Conservation (phyloP, 2,888 invertebrate species). For the Ametastegia equiseti region DNA sequence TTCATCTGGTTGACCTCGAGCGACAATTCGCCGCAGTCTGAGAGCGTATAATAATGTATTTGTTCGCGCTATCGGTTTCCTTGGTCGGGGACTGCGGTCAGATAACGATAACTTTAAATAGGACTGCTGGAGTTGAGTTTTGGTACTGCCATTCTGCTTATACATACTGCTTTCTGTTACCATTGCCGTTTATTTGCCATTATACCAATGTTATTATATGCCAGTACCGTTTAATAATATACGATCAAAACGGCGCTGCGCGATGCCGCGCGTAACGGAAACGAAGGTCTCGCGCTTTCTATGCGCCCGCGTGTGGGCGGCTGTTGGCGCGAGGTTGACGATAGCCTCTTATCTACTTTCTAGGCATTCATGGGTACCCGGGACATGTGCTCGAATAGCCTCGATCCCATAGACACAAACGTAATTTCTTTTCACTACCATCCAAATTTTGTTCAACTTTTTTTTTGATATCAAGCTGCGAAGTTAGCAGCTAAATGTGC, state of each 20-base stretch:
- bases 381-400: slow-evolving; percentile 4
- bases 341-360: slow-evolving; percentile 43
- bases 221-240: too few relatives aligned
- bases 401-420: neutral
- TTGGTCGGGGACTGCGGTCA: slow-evolving; percentile 59
- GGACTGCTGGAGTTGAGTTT: slow-evolving; percentile 44
- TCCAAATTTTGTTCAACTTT: neutral
- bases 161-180: neutral
- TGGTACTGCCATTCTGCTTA: neutral
- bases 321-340: slow-evolving; percentile 41
- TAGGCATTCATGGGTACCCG: neutral
- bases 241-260: slow-evolving; percentile 13
- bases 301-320: slow-evolving; percentile 18
- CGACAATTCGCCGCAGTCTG: slow-evolving; percentile 51
- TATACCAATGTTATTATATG: too few relatives aligned
- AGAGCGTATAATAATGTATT: slow-evolving; percentile 48
- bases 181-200: neutral
- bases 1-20: slow-evolving; percentile 41
- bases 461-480: too few relatives aligned
- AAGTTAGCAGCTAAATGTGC: too few relatives aligned
- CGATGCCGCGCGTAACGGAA: slow-evolving; percentile 17
- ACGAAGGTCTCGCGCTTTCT: slow-evolving; percentile 40
- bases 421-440: too few relatives aligned
- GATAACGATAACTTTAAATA: slow-evolving; percentile 40
- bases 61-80: slow-evolving; percentile 65